Conservation (phyloP, 2,113 vertebrate species). For the Actinemys pallida region DNA sequence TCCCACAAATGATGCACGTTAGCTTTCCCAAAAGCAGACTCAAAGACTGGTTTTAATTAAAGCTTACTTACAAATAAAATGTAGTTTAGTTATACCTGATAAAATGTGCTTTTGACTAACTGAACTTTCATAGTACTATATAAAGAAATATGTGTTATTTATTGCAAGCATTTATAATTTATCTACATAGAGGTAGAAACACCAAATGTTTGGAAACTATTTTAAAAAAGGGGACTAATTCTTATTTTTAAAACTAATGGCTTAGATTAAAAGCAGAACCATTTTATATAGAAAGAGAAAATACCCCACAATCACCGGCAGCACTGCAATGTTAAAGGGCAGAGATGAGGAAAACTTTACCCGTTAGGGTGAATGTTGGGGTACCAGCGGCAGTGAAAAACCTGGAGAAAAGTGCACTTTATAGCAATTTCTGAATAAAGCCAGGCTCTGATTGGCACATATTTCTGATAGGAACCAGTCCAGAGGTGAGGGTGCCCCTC, state of each 20-base stretch:
- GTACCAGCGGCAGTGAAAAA: background rate
- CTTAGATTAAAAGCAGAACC: background rate
- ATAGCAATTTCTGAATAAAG: background rate
- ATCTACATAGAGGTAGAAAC: background rate
- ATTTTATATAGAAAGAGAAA: background rate
- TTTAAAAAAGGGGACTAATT: background rate
- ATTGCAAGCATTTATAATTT: background rate
- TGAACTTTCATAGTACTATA: constrained; percentile 29
- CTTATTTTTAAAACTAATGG: background rate
- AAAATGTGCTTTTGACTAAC: constrained; percentile 30
- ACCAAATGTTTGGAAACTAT: constrained; percentile 9
- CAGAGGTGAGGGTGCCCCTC: accelerated
- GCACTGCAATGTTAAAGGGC: background rate
- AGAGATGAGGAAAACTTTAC: background rate
- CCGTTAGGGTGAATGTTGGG: background rate
- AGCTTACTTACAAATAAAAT: constrained; percentile 47
- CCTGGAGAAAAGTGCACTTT: background rate
- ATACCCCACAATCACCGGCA: background rate
- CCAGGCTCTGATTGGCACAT: background rate
- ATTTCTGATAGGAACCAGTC: background rate
- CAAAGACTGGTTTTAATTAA: constrained; percentile 39
- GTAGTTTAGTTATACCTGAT: background rate
- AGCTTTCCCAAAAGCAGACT: background rate
- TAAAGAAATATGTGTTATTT: constrained; percentile 8
- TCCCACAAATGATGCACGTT: background rate